Percentiles rank a stretch among this genome's conserved stretches.
These are phyloP conservation scores for Sigmodon hispidus DNA, from an alignment of 2,113 vertebrate genomes.

Conservation along the genomic window DNA sequence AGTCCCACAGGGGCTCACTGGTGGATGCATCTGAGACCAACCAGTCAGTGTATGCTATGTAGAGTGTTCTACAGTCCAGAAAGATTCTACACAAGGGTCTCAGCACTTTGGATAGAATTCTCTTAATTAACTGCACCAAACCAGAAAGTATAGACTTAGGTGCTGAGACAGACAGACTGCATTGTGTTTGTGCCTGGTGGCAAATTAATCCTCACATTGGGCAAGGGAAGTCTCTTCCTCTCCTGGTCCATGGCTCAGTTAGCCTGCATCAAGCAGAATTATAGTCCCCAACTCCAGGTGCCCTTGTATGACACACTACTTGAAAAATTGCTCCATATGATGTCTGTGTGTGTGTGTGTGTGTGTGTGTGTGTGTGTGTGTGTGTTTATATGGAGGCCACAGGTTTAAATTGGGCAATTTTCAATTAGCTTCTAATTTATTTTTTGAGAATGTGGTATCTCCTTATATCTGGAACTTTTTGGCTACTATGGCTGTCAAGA, in stretches of 20 bases:
- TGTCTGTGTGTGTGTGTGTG: not conserved
- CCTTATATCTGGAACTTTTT: not conserved
- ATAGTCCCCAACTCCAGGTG: not conserved
- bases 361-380: not conserved
- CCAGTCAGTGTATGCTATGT: not conserved
- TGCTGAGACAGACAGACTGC: not conserved
- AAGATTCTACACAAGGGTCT: not conserved
- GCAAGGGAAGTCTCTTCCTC: not conserved
- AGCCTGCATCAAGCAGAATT: not conserved
- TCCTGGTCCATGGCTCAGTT: fast-evolving
- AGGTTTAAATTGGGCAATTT: not conserved
- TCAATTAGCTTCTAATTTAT: not conserved
- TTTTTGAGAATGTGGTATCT: not conserved
- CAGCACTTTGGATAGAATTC: not conserved
- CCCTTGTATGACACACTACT: not conserved
- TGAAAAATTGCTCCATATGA: not conserved
- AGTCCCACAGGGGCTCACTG: not conserved
- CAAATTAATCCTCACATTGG: fast-evolving
- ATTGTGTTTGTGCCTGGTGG: not conserved
- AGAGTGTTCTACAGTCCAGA: not conserved
- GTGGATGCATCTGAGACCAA: not conserved
- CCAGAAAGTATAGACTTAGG: not conserved
- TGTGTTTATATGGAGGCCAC: not conserved
- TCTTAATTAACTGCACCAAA: not conserved
- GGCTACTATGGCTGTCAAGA: not conserved